Evolutionary conservation across 2,888 invertebrate species (phyloP), one percentile per base, ranked within the genome.

Genomic region (Cephalotes varians): DNA sequence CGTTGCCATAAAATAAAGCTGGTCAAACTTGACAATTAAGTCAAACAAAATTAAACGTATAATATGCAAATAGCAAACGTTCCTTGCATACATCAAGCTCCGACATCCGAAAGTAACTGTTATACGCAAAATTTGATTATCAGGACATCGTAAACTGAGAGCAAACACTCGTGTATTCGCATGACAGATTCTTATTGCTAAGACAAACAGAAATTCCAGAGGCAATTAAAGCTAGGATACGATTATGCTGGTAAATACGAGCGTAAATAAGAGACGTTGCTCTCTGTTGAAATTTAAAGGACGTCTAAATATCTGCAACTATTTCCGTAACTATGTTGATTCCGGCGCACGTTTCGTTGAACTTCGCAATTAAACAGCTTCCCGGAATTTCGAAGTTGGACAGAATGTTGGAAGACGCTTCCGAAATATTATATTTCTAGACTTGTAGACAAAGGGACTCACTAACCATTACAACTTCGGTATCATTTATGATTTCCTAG

Each of bases 171-270:
- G 44, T 54, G 56, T 40, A 65, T 40, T 76, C 40, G 77, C 77
- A 56, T 40, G 56, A 79, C 71, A 71, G 77, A 79, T 71, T 69
- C 77, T 79, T 71, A 71, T 79, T 71, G 34, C 34, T 34, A 71
- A 71, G 71, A 58, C 71, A 79, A 69, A 79, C 47, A 69, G 71
- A 79, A 79, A 79, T 69, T 44, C 34, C 77, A 34, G 71, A 58
- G 44, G 71, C 77, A 79, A 79, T 79, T 79, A 79, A 69, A 44
- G 12, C 56, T 31, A 40, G 44, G 25, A 47, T 56, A 62, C 56
- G 71, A 79, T 79, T 79, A 71, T 79, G 71, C 71, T 25, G 71
- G 77, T 79, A 71, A 79, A 58, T 79, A 79, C 69, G 44, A 79
- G 34, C 34, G 77, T 71, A 79, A 79, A 71, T 79, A 79, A 71